Percentiles rank a stretch among this genome's conserved stretches.
These are phyloP conservation scores for Cassiopea andromeda DNA, from an alignment of 30 jellyfish, hydroid and myxozoan genomes.

Conservation along the genomic window DNA sequence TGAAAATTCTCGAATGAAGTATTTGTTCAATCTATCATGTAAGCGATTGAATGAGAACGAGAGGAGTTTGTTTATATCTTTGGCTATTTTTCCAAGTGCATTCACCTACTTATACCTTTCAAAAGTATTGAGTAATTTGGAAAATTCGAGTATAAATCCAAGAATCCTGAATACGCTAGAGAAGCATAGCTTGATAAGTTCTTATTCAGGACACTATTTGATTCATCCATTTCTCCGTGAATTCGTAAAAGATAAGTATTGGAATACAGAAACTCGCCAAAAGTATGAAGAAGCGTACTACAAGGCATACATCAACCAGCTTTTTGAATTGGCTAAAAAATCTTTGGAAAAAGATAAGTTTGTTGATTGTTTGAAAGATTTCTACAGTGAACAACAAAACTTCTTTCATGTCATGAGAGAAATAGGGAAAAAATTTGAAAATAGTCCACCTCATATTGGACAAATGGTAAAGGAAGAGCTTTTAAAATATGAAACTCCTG, in stretches of 20 bases:
- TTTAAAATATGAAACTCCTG: neutral
- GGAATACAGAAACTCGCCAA: neutral
- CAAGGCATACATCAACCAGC: neutral
- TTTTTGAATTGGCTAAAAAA: slow-evolving; percentile 2
- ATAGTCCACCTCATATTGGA: neutral
- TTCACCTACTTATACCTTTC: slow-evolving; percentile 11
- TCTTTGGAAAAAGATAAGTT: slow-evolving; percentile 27
- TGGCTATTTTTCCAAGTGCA: slow-evolving; percentile 50
- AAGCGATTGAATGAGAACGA: neutral
- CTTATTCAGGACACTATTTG: neutral
- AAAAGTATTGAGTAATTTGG: neutral
- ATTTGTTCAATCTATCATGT: neutral
- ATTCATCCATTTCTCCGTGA: slow-evolving; percentile 43
- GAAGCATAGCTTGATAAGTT: slow-evolving; percentile 1
- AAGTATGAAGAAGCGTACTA: neutral
- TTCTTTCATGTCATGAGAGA: slow-evolving; percentile 10
- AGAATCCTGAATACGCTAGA: slow-evolving; percentile 1
- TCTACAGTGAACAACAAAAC: slow-evolving; percentile 13
- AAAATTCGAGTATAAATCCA: neutral
- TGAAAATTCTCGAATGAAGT: neutral
- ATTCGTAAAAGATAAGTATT: neutral
- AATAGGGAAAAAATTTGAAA: neutral
- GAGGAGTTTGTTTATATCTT: neutral
- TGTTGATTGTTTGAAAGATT: slow-evolving; percentile 14
- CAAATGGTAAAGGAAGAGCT: neutral